Base-by-base conservation (phyloP, 2,888 invertebrate genomes). In the Gisinianus flammeolus region DNA sequence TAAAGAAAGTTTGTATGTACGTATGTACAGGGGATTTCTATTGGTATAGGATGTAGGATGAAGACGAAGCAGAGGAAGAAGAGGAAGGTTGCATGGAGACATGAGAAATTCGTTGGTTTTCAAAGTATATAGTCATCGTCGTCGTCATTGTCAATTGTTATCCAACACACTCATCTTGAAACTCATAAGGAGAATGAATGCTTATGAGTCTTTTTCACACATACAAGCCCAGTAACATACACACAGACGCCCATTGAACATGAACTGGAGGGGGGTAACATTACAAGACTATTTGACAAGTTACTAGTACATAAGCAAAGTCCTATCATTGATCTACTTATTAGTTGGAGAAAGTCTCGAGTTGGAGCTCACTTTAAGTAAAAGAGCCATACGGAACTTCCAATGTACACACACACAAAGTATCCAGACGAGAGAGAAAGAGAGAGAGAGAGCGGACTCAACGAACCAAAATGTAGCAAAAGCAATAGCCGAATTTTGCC, bases 121-220 rank as follows among this genome's bases (percentile, higher is more conserved):
- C n/a, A n/a, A n/a, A n/a, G n/a, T n/a, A n/a, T n/a, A n/a, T n/a
- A n/a, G n/a, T n/a, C n/a, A n/a, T n/a, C n/a, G n/a, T n/a, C n/a
- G n/a, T n/a, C n/a, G n/a, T n/a, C n/a, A n/a, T n/a, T n/a, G n/a
- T n/a, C n/a, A n/a, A 26, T 64, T 64, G 30, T 54, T 54, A 54
- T 54, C 64, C 26, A 64, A 28, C 54, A n/a, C n/a, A 35, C 70
- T 30, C 70, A 52, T 70, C 70, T n/a, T 54, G 54, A 35, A 70
- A 24, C 70, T 70, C 70, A 70, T 70, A 52, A 70, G 54, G 12
- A 24, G 70, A 70, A 70, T 70, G 26, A 44, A 52, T 54, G 52
- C 70, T 70, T 70, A 52, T 28, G 44, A 70, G 70, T 54, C 70
- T 52, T 44, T 52, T 26, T 64, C 26, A 16, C 64, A 5, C n/a